Base-by-base conservation (phyloP, 2,113 vertebrate genomes). In the Forbesichthys papilliferus region DNA sequence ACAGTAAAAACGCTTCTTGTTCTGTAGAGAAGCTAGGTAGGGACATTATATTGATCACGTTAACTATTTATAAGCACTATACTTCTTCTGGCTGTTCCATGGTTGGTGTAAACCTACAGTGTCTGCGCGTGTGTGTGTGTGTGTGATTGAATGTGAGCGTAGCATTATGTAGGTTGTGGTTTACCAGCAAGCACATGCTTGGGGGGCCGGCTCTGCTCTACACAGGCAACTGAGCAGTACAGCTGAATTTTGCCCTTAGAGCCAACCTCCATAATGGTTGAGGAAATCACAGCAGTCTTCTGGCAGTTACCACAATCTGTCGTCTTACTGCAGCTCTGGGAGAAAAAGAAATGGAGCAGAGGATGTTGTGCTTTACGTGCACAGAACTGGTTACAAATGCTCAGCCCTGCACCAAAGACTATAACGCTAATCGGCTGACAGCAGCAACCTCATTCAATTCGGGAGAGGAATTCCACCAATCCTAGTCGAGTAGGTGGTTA, bases 161-260 rank as follows among this genome's bases (percentile, higher is more conserved):
- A 11, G 6, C 6, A 11, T 73, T 4, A 27, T 58, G 4, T 18
- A 20, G 0, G 0, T 11, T 1, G 33, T 7, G 1, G n/a, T 58
- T 16, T 85, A 90, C 88, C 90, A 42, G 36, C 77, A 20, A 90
- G 84, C 1, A 34, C 48, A 60, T 91, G 87, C 11, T 16, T 71
- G 2, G 65, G 64, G 0, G 90, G 87, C 54, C 87, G 78, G 68
- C 86, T 87, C 33, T 73, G 73, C 14, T 79, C 86, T 66, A 89
- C 84, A 62, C 90, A 91, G 5, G 14, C 0, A 12, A 69, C 0
- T 0, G 86, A 84, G 57, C 90, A 91, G 71, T 89, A 91, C 27
- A 91, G 85, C 48, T 89, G 85, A 70, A 91, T 71, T 83, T 87
- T 91, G 58, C 88, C 88, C 75, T 68, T 84, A 0, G 73, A 73